phyloP scores from a whole-genome alignment of 92 coral and sea anemone genomes.

The Ricordea florida region DNA sequence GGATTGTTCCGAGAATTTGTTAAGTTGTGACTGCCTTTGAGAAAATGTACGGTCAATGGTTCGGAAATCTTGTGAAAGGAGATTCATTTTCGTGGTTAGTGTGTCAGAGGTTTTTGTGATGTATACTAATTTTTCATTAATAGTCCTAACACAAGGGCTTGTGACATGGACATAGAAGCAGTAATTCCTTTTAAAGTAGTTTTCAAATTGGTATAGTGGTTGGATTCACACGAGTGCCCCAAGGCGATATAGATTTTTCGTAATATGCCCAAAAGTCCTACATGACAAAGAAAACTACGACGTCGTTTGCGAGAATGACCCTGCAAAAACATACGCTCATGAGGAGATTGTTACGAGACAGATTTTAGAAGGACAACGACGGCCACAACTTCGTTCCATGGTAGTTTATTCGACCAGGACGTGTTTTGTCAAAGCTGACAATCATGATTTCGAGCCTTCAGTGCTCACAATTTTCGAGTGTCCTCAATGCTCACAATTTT shows the following conservation, averaged over 20 bases:
- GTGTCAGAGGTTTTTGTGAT: neutral
- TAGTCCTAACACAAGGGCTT: neutral
- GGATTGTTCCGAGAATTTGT: neutral
- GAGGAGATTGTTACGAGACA: too few relatives aligned
- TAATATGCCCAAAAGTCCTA: conserved; percentile 31
- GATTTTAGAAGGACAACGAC: too few relatives aligned
- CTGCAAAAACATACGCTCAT: neutral
- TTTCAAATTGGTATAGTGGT: conserved; percentile 12
- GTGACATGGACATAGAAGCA: neutral
- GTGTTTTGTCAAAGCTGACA: too few relatives aligned
- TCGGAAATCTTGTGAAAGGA: neutral
- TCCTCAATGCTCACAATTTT: too few relatives aligned
- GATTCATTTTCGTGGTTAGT: conserved; percentile 29
- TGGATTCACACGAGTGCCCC: conserved; percentile 32
- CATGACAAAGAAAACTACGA: conserved; percentile 46
- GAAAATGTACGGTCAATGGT: conserved; percentile 11
- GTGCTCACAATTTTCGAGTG: too few relatives aligned
- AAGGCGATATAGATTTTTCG: conserved; percentile 25
- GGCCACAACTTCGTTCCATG: too few relatives aligned
- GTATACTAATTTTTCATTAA: conserved; percentile 8
- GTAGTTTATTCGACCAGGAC: too few relatives aligned
- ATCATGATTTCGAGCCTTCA: too few relatives aligned
- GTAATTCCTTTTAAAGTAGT: conserved; percentile 19
- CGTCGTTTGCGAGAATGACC: neutral
- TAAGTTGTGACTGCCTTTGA: neutral